These are phyloP conservation scores for Meteorus cinctellus DNA, from an alignment of 2,888 invertebrate species.

Conservation along the genomic window DNA sequence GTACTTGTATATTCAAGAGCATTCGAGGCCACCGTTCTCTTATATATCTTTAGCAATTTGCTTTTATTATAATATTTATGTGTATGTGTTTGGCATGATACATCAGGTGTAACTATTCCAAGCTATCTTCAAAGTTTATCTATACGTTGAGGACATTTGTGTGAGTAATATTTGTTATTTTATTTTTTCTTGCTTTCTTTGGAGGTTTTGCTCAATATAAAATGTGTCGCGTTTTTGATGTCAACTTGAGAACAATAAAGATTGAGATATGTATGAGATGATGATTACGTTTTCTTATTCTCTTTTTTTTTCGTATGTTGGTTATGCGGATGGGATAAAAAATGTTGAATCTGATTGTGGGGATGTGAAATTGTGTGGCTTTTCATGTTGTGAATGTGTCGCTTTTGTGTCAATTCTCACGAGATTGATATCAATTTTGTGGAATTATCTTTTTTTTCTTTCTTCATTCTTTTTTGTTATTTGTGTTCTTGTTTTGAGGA, in stretches of 20 bases:
- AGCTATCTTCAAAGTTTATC: background rate
- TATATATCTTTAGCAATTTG: background rate
- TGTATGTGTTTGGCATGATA: background rate
- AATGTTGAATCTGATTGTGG: background rate
- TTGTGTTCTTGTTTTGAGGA: no score
- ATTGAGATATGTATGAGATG: background rate
- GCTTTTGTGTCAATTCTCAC: background rate
- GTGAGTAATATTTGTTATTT: background rate
- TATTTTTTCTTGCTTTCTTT: no score
- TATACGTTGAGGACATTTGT: background rate
- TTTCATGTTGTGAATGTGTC: background rate
- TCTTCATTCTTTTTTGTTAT: no score
- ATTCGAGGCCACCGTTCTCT: slow-evolving; percentile 7
- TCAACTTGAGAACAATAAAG: background rate
- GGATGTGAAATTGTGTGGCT: slow-evolving; percentile 2
- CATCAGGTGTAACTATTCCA: background rate
- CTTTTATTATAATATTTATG: background rate
- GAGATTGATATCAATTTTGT: background rate
- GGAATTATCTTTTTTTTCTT: background rate
- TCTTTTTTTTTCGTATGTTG: background rate
- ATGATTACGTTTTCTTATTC: background rate
- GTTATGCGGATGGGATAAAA: background rate
- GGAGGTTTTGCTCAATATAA: background rate
- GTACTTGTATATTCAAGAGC: background rate
- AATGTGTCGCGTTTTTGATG: background rate